Conservation (phyloP, 64 coral and sea anemone genomes). For the Anthopleura sola region DNA sequence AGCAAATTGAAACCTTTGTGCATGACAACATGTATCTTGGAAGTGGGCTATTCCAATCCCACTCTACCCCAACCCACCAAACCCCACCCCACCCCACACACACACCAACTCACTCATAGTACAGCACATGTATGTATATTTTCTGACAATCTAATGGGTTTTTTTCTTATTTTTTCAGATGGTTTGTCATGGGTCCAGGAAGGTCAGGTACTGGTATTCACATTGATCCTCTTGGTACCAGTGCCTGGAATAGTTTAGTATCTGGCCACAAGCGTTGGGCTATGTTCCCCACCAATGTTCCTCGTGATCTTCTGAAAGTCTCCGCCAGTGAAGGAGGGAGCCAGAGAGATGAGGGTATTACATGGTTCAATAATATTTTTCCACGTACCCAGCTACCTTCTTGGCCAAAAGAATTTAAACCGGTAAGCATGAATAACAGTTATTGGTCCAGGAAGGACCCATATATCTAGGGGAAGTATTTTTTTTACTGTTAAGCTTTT, state of each 20-base stretch:
- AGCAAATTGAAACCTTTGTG: too few relatives aligned
- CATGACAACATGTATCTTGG: too few relatives aligned
- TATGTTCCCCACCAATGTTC: slow-evolving; percentile 91
- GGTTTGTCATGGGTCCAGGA: slow-evolving; percentile 95
- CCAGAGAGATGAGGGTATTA: slow-evolving; percentile 92
- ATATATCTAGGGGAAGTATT: too few relatives aligned
- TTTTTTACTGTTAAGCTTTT: too few relatives aligned
- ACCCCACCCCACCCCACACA: too few relatives aligned
- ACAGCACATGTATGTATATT: too few relatives aligned
- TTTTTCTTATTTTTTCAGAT: slow-evolving; percentile 65
- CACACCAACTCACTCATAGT: too few relatives aligned
- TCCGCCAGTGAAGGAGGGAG: slow-evolving; percentile 71
- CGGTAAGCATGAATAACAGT: slow-evolving; percentile 41
- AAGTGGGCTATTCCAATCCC: too few relatives aligned
- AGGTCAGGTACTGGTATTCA: slow-evolving; percentile 97
- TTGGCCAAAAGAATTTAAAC: slow-evolving; percentile 95
- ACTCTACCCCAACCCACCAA: too few relatives aligned
- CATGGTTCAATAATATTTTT: slow-evolving; percentile 79
- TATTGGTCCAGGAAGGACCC: too few relatives aligned
- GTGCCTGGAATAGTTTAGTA: slow-evolving; percentile 97
- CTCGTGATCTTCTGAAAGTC: slow-evolving; percentile 79
- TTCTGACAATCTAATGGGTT: too few relatives aligned
- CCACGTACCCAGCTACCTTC: slow-evolving; percentile 69
- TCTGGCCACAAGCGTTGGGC: slow-evolving; percentile 94
- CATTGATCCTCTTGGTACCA: slow-evolving; percentile 94